phyloP scores from a whole-genome alignment of 2,888 invertebrate species.

The Campoletis raptor region DNA sequence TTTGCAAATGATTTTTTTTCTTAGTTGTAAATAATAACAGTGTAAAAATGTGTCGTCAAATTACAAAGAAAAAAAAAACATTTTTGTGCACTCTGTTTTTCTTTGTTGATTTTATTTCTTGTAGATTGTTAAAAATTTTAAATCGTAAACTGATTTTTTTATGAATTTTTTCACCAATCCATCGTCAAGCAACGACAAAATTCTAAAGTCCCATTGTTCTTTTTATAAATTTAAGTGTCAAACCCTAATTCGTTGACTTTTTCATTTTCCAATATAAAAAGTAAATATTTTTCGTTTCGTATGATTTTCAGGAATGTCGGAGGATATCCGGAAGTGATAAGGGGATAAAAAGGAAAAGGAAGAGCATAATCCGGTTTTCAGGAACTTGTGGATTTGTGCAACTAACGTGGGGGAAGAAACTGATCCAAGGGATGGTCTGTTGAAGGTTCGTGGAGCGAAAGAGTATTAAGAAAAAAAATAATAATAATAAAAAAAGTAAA shows the following conservation, averaged over 20 bases:
- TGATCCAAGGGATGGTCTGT: not conserved
- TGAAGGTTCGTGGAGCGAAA: not conserved
- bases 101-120: not conserved
- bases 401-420: not conserved
- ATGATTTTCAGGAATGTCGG: constrained; percentile 21
- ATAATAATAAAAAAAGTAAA: constrained; percentile 23
- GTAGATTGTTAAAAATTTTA: too few species aligned
- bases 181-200: too few species aligned
- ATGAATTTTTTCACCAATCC: too few species aligned
- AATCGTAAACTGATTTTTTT: too few species aligned
- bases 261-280: too few species aligned
- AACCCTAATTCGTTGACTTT: too few species aligned
- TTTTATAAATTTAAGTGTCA: too few species aligned
- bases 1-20: too few species aligned
- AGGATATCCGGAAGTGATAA: constrained; percentile 11
- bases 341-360: not conserved
- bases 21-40: not conserved
- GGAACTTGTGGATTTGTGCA: constrained; percentile 28
- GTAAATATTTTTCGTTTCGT: not conserved
- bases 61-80: not conserved
- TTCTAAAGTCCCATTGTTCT: too few species aligned
- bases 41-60: too few species aligned
- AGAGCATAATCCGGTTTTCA: constrained; percentile 12
- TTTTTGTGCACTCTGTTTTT: not conserved
- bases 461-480: not conserved